Evolutionary conservation across 2,888 invertebrate genomes (phyloP).

Genomic region (Sinelater perroti): DNA sequence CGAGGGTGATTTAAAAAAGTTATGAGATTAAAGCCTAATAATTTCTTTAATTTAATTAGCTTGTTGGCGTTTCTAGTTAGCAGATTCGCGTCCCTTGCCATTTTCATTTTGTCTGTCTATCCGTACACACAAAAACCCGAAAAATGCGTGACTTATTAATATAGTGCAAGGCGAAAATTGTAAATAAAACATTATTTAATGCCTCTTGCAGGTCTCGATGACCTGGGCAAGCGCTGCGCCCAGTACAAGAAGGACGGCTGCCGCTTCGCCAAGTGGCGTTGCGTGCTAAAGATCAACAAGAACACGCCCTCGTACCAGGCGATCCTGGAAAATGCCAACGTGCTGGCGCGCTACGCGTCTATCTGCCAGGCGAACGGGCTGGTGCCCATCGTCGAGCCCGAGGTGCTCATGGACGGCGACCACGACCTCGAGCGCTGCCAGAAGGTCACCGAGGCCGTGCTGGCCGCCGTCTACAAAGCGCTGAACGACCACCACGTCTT

Average conservation of each 20-base stretch:
- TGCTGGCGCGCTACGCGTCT: slow-evolving; percentile 70
- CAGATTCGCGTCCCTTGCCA: too few relatives aligned
- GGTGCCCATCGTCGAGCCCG: slow-evolving; percentile 76
- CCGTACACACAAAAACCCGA: too few relatives aligned
- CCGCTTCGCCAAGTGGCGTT: slow-evolving; percentile 73
- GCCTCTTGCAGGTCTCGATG: slow-evolving; percentile 63
- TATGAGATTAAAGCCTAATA: too few relatives aligned
- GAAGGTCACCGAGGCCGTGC: slow-evolving; percentile 87
- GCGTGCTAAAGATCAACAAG: slow-evolving; percentile 66
- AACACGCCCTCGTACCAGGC: slow-evolving; percentile 67
- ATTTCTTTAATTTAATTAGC: too few relatives aligned
- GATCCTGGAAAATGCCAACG: slow-evolving; percentile 69
- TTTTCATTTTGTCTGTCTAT: too few relatives aligned
- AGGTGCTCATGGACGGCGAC: slow-evolving; percentile 66
- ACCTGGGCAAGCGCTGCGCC: slow-evolving; percentile 66
- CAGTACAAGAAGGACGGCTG: slow-evolving; percentile 71
- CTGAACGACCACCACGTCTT: slow-evolving; percentile 94
- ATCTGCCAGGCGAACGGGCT: slow-evolving; percentile 69
- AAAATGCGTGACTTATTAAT: too few relatives aligned
- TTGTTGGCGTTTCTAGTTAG: too few relatives aligned
- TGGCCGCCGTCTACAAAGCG: slow-evolving; percentile 94
- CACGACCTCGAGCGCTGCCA: slow-evolving; percentile 68
- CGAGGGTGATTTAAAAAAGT: too few relatives aligned
- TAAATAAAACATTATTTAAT: slow-evolving; percentile 14
- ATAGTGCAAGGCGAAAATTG: too few relatives aligned